Base-by-base conservation (phyloP, 2,797 vertebrate species). In the Moxostoma hubbsi region DNA sequence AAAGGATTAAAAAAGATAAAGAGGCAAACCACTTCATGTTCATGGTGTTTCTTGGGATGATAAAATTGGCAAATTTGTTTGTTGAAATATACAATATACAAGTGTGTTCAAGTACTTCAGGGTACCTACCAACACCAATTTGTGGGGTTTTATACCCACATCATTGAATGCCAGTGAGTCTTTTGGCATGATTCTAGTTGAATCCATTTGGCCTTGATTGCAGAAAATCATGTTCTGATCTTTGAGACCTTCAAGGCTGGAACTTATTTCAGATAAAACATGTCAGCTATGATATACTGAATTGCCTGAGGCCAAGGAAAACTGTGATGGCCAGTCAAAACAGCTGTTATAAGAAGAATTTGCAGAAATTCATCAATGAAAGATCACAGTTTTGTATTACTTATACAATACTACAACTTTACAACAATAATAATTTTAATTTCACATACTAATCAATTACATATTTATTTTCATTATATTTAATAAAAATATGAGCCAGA, bases 141-240 rank as follows among this genome's bases (percentile, higher is more conserved):
- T 46, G 50, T 65, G 69, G 74, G 62, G 72, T 73, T 66, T 82
- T 83, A 86, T 86, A 86, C 75, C 64, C 36, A 6, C 15, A 62
- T 67, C 55, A 18, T 18, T 24, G 24, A 24, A 15, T n/a, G 50
- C 15, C 49, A 71, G 53, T 8, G 57, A 73, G 49, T 74, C 36
- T 47, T 58, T 47, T 15, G 65, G 64, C 66, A 75, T 74, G 82
- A 8, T 15, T 79, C 1, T 3, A 54, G 65, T 79, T 83, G 46
- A 87, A 78, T 62, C 72, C 45, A 55, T 83, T 88, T 70, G 84
- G 78, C 93, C 93, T 94, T 94, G 93, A 49, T 65, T 59, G 84
- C 36, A 81, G 92, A 89, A 90, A 91, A 89, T 88, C 36, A 89
- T 89, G 93, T 94, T 83, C 93, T 90, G 91, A 89, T 87, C 92